A percentile compares a stretch with the other conserved stretches of the same genome.
phyloP scores from a whole-genome alignment of 2,797 vertebrate species.

The Argya squamiceps region DNA sequence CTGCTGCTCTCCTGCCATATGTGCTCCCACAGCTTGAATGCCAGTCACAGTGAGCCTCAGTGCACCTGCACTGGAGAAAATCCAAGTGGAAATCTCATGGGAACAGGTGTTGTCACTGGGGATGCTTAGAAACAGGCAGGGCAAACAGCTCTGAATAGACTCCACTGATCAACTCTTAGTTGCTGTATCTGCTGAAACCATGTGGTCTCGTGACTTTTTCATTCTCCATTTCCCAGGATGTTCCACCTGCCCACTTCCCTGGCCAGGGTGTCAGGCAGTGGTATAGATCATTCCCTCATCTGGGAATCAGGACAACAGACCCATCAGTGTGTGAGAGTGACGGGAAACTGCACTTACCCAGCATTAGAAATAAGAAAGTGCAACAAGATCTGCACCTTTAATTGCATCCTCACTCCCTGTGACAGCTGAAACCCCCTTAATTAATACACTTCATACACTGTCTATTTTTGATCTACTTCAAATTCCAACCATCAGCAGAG shows the following conservation, averaged over 20 bases:
- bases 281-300: neutral
- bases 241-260: neutral
- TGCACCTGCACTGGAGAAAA: constrained; percentile 33
- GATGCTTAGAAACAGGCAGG: constrained; percentile 20
- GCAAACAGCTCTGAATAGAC: neutral
- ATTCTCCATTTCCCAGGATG: neutral
- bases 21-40: constrained; percentile 18
- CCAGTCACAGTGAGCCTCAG: neutral
- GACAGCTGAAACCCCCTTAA: constrained; percentile 41
- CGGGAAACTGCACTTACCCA: neutral
- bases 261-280: neutral
- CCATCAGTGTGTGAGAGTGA: neutral
- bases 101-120: neutral
- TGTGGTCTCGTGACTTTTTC: neutral
- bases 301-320: neutral
- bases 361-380: neutral
- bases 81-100: neutral
- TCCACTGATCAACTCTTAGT: neutral
- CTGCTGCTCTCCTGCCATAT: neutral
- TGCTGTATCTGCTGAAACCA: neutral
- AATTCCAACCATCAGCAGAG: neutral
- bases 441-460: constrained; percentile 13
- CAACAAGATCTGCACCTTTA: constrained; percentile 10
- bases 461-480: constrained; percentile 13
- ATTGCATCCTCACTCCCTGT: neutral